These are phyloP conservation scores for Diacarnus erythraeanus DNA, from an alignment of 37 sponge, comb jelly and placozoan species.

Conservation along the genomic window DNA sequence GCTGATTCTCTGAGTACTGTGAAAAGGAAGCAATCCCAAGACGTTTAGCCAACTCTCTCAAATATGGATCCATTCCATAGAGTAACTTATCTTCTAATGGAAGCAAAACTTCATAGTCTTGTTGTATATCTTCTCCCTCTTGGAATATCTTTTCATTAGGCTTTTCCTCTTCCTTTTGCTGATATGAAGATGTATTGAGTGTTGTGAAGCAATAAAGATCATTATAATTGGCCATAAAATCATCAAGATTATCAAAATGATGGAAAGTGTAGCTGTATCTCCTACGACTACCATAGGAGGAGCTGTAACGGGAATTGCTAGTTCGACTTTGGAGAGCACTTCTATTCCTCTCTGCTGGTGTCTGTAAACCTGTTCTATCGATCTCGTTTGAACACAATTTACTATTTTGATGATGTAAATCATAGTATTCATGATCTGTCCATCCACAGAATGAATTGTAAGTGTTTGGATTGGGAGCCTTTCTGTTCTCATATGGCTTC, in stretches of 20 bases:
- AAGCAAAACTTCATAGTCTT: not conserved
- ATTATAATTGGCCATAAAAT: constrained; percentile 27
- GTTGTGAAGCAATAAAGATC: constrained; percentile 2
- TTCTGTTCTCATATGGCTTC: not conserved
- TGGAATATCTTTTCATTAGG: not conserved
- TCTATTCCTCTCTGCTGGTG: constrained; percentile 11
- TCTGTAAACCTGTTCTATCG: not conserved
- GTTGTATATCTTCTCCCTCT: constrained; percentile 13
- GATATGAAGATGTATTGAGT: not conserved
- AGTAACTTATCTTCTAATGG: constrained; percentile 6
- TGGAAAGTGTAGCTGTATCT: constrained; percentile 20
- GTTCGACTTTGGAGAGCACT: constrained; percentile 14
- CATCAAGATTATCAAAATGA: constrained; percentile 6
- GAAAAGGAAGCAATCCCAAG: constrained; percentile 28
- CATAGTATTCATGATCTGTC: constrained; percentile 8
- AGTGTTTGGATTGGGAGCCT: not conserved
- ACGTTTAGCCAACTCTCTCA: constrained; percentile 29
- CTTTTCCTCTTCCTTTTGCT: too few species aligned
- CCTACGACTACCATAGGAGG: constrained; percentile 3
- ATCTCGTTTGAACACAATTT: not conserved
- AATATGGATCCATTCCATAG: constrained; percentile 12
- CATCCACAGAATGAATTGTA: constrained; percentile 30
- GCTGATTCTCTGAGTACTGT: not conserved
- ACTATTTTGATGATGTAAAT: not conserved
- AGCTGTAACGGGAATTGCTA: not conserved